Conservation (phyloP, 2,888 invertebrate species). For the Noctua janthina region DNA sequence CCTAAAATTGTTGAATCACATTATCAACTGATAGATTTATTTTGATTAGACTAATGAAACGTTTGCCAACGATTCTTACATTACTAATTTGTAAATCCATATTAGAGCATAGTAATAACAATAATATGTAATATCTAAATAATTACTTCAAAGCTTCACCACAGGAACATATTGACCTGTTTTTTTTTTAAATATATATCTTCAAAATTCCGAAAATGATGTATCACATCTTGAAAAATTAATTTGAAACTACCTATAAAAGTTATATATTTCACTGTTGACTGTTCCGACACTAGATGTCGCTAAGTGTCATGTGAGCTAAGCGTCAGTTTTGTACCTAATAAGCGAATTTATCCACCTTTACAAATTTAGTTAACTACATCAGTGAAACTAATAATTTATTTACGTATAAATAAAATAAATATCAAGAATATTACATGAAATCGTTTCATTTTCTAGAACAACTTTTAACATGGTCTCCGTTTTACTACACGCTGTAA, state of each 20-base stretch:
- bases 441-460: slow-evolving; percentile 38
- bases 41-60: neutral
- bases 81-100: neutral
- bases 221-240: neutral
- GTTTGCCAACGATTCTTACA: neutral
- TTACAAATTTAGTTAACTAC: slow-evolving; percentile 63
- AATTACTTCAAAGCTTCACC: slow-evolving; percentile 7
- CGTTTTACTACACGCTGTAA: neutral
- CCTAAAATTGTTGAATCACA: neutral
- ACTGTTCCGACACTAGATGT: slow-evolving; percentile 33
- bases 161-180: neutral
- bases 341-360: slow-evolving; percentile 65
- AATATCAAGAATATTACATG: slow-evolving; percentile 64
- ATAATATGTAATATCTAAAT: neutral
- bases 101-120: neutral
- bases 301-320: slow-evolving; percentile 16
- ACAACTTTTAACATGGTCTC: neutral
- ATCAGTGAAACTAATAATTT: slow-evolving; percentile 71
- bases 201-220: neutral
- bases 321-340: slow-evolving; percentile 60
- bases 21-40: neutral
- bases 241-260: neutral
- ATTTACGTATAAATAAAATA: slow-evolving; percentile 70
- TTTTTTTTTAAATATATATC: neutral
- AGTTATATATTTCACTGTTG: slow-evolving; percentile 22